These are phyloP conservation scores for Musca vetustissima DNA, from an alignment of 1,140 invertebrate species.

Conservation along the genomic window DNA sequence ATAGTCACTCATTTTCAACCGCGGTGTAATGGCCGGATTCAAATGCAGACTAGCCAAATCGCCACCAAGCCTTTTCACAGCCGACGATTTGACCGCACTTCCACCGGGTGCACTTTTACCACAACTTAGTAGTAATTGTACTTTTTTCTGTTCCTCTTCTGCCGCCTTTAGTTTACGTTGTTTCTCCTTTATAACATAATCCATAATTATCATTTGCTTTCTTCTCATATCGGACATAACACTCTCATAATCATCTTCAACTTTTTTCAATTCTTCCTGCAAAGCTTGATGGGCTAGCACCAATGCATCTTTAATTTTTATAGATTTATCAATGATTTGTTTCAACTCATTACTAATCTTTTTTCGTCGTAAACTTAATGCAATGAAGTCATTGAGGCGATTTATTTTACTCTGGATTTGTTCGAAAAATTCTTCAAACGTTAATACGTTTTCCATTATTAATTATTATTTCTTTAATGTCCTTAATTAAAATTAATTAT, in stretches of 20 bases:
- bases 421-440: background rate
- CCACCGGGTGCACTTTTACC: background rate
- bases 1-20: constrained; percentile 24
- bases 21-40: constrained; percentile 5
- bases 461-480: too few species aligned
- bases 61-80: background rate
- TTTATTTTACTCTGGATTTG: constrained; percentile 6
- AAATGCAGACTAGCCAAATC: background rate
- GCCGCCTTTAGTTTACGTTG: constrained; percentile 5
- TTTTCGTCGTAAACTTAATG: constrained; percentile 26
- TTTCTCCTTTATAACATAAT: constrained; percentile 16
- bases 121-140: background rate
- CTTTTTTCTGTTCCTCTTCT: background rate
- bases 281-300: background rate
- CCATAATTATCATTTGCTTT: constrained; percentile 14
- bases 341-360: constrained; percentile 9
- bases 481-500: too few species aligned
- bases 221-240: constrained; percentile 22
- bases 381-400: constrained; percentile 26
- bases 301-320: background rate
- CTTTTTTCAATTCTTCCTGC: constrained; percentile 10
- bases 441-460: too few species aligned
- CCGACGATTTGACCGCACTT: background rate
- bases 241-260: constrained; percentile 8
- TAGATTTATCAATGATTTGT: background rate